Conservation (phyloP, 2,797 vertebrate genomes). For the Hoplostethus mediterraneus region DNA sequence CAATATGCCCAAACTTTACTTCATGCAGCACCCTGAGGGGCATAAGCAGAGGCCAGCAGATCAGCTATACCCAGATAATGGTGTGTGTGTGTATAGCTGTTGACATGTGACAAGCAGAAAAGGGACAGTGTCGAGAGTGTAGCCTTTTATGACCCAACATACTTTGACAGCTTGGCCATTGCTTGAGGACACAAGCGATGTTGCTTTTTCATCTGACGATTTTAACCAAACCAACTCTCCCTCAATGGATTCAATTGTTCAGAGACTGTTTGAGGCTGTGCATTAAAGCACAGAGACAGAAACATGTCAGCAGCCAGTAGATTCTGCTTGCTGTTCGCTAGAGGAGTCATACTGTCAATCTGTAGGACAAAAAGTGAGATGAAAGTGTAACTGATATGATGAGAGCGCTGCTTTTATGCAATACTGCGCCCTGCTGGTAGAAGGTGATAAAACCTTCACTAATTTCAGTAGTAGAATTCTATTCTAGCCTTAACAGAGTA, state of each 20-base stretch:
- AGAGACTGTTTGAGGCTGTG: constrained; percentile 67
- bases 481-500: constrained; percentile 46
- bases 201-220: constrained; percentile 84
- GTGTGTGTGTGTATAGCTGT: constrained; percentile 74
- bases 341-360: constrained; percentile 78
- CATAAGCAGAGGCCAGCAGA: constrained; percentile 64
- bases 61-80: constrained; percentile 70
- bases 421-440: constrained; percentile 85
- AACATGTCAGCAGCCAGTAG: constrained; percentile 73
- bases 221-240: constrained; percentile 75
- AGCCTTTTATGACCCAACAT: constrained; percentile 86
- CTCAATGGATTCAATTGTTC: constrained; percentile 75
- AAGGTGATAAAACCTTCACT: constrained; percentile 34
- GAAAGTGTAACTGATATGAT: constrained; percentile 74
- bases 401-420: constrained; percentile 76
- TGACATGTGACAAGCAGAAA: constrained; percentile 84
- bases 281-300: constrained; percentile 65
- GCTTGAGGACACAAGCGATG: constrained; percentile 81
- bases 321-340: constrained; percentile 68
- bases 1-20: constrained; percentile 72
- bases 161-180: constrained; percentile 86
- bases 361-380: constrained; percentile 74
- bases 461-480: constrained; percentile 17
- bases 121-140: constrained; percentile 84
- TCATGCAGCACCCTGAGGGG: constrained; percentile 61